These are phyloP conservation scores for Drosophila villosipedis DNA, from an alignment of 2,888 invertebrate species.

Conservation along the genomic window DNA sequence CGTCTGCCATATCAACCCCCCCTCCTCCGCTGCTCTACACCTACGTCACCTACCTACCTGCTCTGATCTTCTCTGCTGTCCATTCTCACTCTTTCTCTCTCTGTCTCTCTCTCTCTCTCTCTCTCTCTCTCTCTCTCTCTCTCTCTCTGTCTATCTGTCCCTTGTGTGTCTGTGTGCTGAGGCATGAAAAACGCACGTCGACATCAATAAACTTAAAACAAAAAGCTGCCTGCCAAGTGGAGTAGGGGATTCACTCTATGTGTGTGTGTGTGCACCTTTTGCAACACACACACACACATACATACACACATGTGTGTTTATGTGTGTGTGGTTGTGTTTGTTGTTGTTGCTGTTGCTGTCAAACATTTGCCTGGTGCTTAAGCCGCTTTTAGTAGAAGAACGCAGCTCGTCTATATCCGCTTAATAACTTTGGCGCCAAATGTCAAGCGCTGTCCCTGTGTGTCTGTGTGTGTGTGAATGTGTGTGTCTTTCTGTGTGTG, in stretches of 20 bases:
- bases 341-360: conserved; percentile 22
- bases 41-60: not conserved
- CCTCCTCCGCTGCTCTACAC: not conserved
- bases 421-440: conserved; percentile 76
- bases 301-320: conserved; percentile 7
- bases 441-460: conserved; percentile 49
- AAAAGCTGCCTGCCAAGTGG: conserved; percentile 39
- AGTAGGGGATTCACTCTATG: not conserved
- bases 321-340: not conserved
- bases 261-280: conserved; percentile 16
- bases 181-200: conserved; percentile 79
- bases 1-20: conserved; percentile 48
- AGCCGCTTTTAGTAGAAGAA: conserved; percentile 47
- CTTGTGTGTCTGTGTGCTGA: conserved; percentile 61
- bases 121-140: conserved; percentile 16
- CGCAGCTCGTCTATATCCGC: conserved; percentile 30
- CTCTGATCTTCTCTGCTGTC: conserved; percentile 19
- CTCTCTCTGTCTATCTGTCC: conserved; percentile 39
- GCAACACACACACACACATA: conserved; percentile 4
- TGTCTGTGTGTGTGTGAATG: conserved; percentile 13
- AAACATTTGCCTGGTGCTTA: conserved; percentile 68
- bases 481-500: not conserved
- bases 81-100: conserved; percentile 10
- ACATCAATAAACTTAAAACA: conserved; percentile 79
- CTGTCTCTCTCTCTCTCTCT: not conserved